Conservation (phyloP, 2,113 vertebrate genomes). For the Myodes glareolus region DNA sequence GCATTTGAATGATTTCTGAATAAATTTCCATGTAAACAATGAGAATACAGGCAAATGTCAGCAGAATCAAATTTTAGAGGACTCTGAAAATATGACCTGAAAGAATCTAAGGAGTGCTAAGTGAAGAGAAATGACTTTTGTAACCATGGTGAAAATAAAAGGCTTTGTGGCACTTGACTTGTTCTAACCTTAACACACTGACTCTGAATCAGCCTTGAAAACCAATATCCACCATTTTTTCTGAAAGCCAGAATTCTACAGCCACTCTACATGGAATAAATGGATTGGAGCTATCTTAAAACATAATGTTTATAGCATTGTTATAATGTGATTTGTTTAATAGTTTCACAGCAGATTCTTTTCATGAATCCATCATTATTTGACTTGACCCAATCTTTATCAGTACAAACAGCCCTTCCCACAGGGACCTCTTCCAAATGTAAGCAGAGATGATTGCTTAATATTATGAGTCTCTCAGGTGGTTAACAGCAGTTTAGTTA, state of each 20-base stretch:
- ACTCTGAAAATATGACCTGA: background rate
- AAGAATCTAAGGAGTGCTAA: background rate
- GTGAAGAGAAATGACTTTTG: background rate
- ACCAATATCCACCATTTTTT: background rate
- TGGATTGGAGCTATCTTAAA: background rate
- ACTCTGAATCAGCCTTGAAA: background rate
- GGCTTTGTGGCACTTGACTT: background rate
- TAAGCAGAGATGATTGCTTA: background rate
- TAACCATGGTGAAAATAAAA: background rate
- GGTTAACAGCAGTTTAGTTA: background rate
- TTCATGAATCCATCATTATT: background rate
- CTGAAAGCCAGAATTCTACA: background rate
- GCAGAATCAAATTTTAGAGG: background rate
- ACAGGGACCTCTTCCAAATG: background rate
- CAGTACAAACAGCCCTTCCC: background rate
- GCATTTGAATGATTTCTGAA: background rate
- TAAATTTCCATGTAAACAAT: background rate
- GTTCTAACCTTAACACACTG: background rate
- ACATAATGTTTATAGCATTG: background rate
- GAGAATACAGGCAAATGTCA: background rate
- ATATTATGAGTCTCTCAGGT: background rate
- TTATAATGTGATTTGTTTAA: background rate
- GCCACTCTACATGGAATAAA: background rate
- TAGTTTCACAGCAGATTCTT: background rate
- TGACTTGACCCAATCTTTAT: background rate